A percentile compares a stretch with the other conserved stretches of the same genome.
These are phyloP conservation scores for Sarcophaga carnaria DNA, from an alignment of 2,888 invertebrate species.

Conservation along the genomic window DNA sequence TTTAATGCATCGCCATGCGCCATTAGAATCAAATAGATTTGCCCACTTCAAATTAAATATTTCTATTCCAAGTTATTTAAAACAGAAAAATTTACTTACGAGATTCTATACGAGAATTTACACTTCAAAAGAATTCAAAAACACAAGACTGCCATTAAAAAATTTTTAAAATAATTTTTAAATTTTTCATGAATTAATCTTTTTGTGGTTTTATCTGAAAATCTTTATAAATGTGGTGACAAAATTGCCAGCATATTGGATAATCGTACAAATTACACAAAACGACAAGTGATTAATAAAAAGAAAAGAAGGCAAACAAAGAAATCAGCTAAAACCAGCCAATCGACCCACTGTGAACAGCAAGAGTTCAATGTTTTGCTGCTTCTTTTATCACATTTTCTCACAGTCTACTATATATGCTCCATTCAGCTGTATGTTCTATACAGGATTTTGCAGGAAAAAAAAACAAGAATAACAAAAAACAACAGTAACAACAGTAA, in stretches of 20 bases:
- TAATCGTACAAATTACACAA: background rate
- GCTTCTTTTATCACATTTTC: background rate
- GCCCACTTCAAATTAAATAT: too few species aligned
- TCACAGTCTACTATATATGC: background rate
- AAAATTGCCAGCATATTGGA: background rate
- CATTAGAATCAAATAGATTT: too few species aligned
- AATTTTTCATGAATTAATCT: background rate
- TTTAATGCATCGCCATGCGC: too few species aligned
- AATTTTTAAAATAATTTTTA: too few species aligned
- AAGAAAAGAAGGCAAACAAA: conserved; percentile 7
- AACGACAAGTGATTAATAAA: background rate
- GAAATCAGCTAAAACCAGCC: background rate
- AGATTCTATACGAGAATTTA: too few species aligned
- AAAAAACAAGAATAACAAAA: background rate
- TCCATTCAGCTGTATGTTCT: background rate
- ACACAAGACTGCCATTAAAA: too few species aligned
- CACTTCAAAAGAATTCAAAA: too few species aligned
- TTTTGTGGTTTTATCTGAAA: background rate
- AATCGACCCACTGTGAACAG: background rate
- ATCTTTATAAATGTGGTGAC: background rate
- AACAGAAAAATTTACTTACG: too few species aligned
- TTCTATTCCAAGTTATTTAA: too few species aligned
- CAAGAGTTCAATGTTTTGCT: conserved; percentile 29
- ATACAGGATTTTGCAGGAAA: background rate
- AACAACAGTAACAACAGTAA: background rate